Evolutionary conservation across 2,797 vertebrate genomes (phyloP), one percentile per base, ranked within the genome.

Genomic region (Clamator glandarius): DNA sequence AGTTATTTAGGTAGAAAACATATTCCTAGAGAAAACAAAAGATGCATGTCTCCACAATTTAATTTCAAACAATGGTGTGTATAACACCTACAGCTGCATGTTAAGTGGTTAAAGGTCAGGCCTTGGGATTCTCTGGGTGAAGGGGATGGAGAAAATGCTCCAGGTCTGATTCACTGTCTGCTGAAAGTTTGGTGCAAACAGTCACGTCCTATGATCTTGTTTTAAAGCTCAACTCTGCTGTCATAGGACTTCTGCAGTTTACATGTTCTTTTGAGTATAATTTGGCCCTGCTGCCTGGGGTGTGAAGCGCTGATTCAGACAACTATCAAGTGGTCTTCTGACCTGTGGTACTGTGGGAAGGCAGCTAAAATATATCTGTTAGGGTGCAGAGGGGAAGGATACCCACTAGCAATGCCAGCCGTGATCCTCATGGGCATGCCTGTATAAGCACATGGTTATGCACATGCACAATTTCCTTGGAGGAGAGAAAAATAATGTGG

Each of bases 1-100:
- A 39, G 78, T 35, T 80, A 24, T 84, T 96, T 93, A 94, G 44
- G 57, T 82, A 84, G 78, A 95, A 96, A 96, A 75, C 35, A 28
- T 72, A 35, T 55, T 91, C 72, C 15, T 79, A 70, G 35, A 86
- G 48, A 68, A 96, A 81, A 66, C 3, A 66, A 82, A 85, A 74
- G 6, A 12, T 41, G 44, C 19, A 62, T 11, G 7, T 44, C 50
- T 93, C 63, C 90, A 26, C 92, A 92, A 36, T 31, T 70, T 83
- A 48, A 42, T 44, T 73, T 24, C 44, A 85, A 58, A 85, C n/a
- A 35, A 16, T 89, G 61, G 19, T 84, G 14, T 64, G 31, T 72
- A 89, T 64, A 64, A 13, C 0, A 10, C 17, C 21, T 57, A n/a
- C 35, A 82, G 48, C 48, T 90, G 3, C 39, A 78, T 50, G 28